Evolutionary conservation across 2,113 vertebrate species (phyloP), one percentile per base, ranked within the genome.

Genomic region (Ifrita kowaldi): DNA sequence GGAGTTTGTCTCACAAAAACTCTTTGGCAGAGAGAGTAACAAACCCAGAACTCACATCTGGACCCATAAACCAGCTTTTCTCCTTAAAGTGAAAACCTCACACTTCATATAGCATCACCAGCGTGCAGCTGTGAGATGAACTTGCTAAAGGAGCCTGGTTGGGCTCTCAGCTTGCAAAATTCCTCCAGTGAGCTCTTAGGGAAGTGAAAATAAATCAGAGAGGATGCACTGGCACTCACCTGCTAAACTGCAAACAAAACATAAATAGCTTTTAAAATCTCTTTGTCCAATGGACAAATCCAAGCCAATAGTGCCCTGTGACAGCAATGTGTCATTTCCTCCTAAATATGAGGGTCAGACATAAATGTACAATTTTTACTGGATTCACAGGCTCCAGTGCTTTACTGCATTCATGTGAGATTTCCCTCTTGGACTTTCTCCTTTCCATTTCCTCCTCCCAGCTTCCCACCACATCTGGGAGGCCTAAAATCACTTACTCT

Each of bases 311-410:
- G 65, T 55, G 39, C 8, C 55, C n/a, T 26, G 44, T 49, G 24
- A 49, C 7, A 53, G 10, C 1, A 10, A 20, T 0, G 0, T 11
- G n/a, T 20, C 15, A 21, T 15, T 86, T 57, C 6, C 6, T 41
- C 41, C 33, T 41, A 24, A 3, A 17, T 9, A 32, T 1, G 9
- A 79, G 16, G 75, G 20, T 21, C 64, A 81, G 33, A 19, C 4
- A 50, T 0, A 26, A 6, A 24, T 4, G 30, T 3, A 12, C 22
- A 37, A 17, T 15, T 90, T 71, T 60, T 37, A 59, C 28, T 56
- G 76, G 37, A 22, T 39, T 77, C 42, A 33, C 20, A 64, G 18
- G 41, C 37, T 82, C 18, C 30, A 32, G 3, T 26, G 49, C 18
- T 39, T 67, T 56, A 24, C 37, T 76, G 32, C 28, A 57, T 4